Evolutionary conservation across 2,113 vertebrate species (phyloP).

Genomic region (Nipponia nippon): DNA sequence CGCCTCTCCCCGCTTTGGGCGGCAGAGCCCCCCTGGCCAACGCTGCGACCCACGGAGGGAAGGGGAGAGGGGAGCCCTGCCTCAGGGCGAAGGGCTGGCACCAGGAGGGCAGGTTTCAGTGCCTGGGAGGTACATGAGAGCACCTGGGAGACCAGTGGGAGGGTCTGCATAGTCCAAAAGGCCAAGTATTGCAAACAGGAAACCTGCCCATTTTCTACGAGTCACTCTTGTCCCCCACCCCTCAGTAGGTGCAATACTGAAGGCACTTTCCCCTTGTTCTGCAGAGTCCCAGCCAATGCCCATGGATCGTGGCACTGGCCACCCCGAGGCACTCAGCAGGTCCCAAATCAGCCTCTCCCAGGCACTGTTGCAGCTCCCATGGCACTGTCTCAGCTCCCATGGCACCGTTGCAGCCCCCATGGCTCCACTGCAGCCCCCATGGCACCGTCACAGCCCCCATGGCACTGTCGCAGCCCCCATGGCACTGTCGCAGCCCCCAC

Average conservation of each 20-base stretch:
- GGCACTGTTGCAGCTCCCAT: not conserved
- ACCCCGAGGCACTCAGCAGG: fast-evolving
- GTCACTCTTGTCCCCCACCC: not conserved
- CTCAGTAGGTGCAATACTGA: fast-evolving
- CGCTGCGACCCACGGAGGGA: fast-evolving
- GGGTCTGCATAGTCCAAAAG: fast-evolving
- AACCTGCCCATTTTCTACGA: fast-evolving
- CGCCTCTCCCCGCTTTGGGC: fast-evolving
- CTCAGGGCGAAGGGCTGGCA: not conserved
- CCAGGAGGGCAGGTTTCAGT: not conserved
- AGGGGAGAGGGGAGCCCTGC: too few relatives aligned
- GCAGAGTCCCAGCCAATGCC: fast-evolving
- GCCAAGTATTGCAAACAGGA: fast-evolving
- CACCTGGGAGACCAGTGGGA: not conserved
- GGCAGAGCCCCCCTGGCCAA: not conserved
- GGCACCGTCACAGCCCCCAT: fast-evolving
- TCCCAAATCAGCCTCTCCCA: not conserved
- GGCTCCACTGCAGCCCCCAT: not conserved
- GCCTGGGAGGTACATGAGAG: not conserved
- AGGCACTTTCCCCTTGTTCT: not conserved
- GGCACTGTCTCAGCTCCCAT: fast-evolving
- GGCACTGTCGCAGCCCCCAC: not conserved
- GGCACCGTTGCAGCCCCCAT: too few relatives aligned
- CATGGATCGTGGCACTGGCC: fast-evolving
- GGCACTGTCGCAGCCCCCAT: not conserved